phyloP scores from a whole-genome alignment of 2,113 vertebrate genomes.

The Calidris pygmaea region DNA sequence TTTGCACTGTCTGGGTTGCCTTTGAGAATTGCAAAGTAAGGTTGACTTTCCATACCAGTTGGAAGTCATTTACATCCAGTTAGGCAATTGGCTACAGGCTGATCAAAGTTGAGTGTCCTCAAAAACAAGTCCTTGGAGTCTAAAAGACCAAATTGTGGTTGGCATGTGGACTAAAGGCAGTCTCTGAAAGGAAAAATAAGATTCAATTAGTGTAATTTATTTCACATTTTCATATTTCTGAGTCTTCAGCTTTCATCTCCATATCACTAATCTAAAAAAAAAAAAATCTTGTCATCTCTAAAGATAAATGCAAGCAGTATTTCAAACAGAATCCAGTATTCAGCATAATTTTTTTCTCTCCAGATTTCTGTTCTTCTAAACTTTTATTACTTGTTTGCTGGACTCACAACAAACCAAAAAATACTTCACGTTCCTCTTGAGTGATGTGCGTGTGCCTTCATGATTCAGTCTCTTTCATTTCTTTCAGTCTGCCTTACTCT shows the following conservation, averaged over 20 bases:
- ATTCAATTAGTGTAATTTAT: slow-evolving; percentile 27
- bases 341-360: neutral
- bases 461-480: neutral
- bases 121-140: neutral
- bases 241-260: neutral
- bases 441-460: neutral
- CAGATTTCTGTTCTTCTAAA: neutral
- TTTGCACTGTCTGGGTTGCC: neutral
- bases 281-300: neutral
- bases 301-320: neutral
- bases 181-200: neutral
- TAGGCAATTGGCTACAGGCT: neutral
- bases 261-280: neutral
- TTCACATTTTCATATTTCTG: slow-evolving; percentile 20
- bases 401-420: neutral
- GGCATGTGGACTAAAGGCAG: neutral
- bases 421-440: neutral
- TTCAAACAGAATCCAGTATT: neutral
- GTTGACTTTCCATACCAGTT: neutral
- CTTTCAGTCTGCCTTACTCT: neutral
- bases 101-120: slow-evolving; percentile 6
- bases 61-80: neutral
- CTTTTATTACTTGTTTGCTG: neutral
- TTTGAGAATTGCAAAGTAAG: neutral
- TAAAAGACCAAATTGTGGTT: neutral